Base-by-base conservation (phyloP, 2,113 vertebrate genomes). In the Eolophus roseicapilla region DNA sequence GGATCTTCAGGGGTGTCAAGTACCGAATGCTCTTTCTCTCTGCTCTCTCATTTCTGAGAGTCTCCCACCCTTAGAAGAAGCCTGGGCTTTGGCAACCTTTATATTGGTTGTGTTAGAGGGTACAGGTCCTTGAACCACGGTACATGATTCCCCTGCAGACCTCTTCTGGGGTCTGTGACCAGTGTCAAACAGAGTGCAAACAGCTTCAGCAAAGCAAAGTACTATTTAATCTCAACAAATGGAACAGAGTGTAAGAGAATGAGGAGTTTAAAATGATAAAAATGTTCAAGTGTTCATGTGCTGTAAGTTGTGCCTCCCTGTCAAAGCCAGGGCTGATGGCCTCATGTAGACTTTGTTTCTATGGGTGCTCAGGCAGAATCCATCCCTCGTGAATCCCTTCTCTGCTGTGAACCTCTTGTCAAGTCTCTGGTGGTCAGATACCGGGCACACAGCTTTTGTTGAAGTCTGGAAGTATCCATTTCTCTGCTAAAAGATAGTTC, bases 281-380 rank as follows among this genome's bases (percentile, higher is more conserved):
- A 52, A 24, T 31, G 29, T 81, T 21, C 16, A 47, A 35, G n/a
- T n/a, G 24, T 41, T 52, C 57, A 33, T 15, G 19, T 0, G 1
- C 33, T 2, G 0, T 57, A 46, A 70, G 20, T 17, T 2, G 2
- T 52, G 27, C 24, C 6, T 27, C 41, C 21, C 23, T n/a, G 8
- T 19, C 47, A 75, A 50, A 80, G 16, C 11, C 1, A 2, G n/a
- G 19, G 17, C n/a, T 81, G 35, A 35, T 24, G 37, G 10, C 13
- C n/a, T 81, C 11, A 6, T 21, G 27, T 37, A 19, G 25, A 13
- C 76, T 80, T 82, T 86, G 41, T 77, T 81, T 65, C 44, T 31
- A 5, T 43, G 44, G 64, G 47, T 77, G n/a, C 41, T 53, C 5
- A 37, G 21, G 44, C 21, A 62, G n/a, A 62, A 53, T 49, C 50